Evolutionary conservation across 1,140 invertebrate species (phyloP).

Genomic region (Tetramorium alpestre): DNA sequence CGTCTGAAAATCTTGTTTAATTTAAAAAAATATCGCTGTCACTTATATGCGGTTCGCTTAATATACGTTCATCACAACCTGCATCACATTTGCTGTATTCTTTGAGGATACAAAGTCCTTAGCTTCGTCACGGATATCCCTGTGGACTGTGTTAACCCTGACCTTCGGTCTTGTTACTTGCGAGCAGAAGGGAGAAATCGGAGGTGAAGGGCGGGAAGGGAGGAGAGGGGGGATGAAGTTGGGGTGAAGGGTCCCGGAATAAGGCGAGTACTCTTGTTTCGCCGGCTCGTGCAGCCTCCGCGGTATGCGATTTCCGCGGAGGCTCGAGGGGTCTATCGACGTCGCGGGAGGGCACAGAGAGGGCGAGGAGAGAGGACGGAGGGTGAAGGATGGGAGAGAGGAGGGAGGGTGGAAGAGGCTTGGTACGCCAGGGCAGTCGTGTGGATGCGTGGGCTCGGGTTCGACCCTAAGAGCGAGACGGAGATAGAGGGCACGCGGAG

Average conservation of each 20-base stretch:
- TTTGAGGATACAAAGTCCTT: slow-evolving; percentile 10
- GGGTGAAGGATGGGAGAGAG: background rate
- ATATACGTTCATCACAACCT: background rate
- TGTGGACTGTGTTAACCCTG: slow-evolving; percentile 53
- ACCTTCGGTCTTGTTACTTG: slow-evolving; percentile 62
- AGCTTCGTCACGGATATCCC: slow-evolving; percentile 44
- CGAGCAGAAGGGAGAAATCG: slow-evolving; percentile 39
- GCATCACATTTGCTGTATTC: background rate
- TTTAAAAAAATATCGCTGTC: background rate
- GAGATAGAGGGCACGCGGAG: slow-evolving; percentile 21
- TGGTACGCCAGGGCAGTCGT: slow-evolving; percentile 70
- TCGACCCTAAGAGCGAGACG: slow-evolving; percentile 72
- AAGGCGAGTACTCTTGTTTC: slow-evolving; percentile 53
- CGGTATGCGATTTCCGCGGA: slow-evolving; percentile 56
- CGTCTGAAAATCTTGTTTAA: background rate
- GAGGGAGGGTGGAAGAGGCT: slow-evolving; percentile 63
- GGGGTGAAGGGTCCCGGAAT: slow-evolving; percentile 47
- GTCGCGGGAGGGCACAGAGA: slow-evolving; percentile 40
- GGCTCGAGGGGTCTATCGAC: slow-evolving; percentile 41
- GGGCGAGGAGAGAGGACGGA: background rate
- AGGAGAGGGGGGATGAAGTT: background rate
- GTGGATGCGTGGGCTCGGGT: slow-evolving; percentile 74
- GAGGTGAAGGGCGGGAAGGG: background rate
- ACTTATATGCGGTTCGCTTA: background rate
- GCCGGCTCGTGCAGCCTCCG: slow-evolving; percentile 36